phyloP scores from a whole-genome alignment of 2,797 vertebrate species.

The Allobates femoralis region DNA sequence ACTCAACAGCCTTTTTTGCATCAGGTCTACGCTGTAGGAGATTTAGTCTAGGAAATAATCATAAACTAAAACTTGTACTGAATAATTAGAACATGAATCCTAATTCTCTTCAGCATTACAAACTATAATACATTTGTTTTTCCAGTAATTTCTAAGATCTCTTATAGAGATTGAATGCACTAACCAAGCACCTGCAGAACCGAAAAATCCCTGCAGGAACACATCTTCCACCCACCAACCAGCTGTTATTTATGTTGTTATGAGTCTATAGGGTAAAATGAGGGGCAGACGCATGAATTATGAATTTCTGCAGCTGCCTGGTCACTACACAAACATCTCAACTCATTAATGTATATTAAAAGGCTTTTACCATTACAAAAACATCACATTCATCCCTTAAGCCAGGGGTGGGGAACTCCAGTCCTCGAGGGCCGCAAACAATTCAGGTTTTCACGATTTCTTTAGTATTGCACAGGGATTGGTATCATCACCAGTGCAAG shows the following conservation, averaged over 20 bases:
- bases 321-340: background rate
- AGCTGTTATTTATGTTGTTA: slow-evolving; percentile 4
- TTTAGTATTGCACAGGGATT: too few species aligned
- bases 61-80: too few species aligned
- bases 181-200: background rate
- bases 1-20: too few species aligned
- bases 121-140: background rate
- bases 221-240: background rate
- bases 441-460: too few species aligned
- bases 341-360: background rate
- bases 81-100: background rate
- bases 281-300: background rate
- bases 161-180: background rate
- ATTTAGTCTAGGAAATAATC: too few species aligned
- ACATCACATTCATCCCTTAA: too few species aligned
- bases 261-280: background rate
- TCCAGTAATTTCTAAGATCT: background rate
- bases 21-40: too few species aligned
- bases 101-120: too few species aligned
- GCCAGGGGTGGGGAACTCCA: too few species aligned
- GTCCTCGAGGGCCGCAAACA: too few species aligned
- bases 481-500: too few species aligned
- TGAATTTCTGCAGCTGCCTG: background rate
- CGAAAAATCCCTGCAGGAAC: background rate
- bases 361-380: too few species aligned